Conservation (phyloP, 1,140 invertebrate species). For the Aphaenogaster rudis region DNA sequence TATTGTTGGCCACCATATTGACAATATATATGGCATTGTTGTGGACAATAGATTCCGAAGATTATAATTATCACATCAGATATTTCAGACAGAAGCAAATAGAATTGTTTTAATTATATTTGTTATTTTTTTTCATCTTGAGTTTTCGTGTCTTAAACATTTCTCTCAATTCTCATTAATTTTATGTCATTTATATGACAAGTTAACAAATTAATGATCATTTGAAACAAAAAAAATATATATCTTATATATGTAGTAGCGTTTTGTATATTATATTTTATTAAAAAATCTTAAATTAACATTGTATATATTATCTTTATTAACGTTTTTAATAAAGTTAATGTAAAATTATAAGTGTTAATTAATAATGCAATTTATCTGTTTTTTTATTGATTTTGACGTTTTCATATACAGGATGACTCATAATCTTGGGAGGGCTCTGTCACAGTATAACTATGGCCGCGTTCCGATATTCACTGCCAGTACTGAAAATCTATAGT, state of each 20-base stretch:
- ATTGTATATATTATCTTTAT: too few relatives aligned
- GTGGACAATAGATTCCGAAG: slow-evolving; percentile 86
- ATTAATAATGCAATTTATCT: too few relatives aligned
- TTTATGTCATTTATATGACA: neutral
- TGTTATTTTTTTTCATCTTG: neutral
- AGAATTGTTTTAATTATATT: slow-evolving; percentile 59
- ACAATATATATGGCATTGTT: slow-evolving; percentile 87
- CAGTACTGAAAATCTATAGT: too few relatives aligned
- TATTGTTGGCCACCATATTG: slow-evolving; percentile 85
- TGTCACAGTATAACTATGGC: too few relatives aligned
- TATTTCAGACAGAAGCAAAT: slow-evolving; percentile 78
- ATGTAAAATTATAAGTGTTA: too few relatives aligned
- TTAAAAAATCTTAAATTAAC: too few relatives aligned
- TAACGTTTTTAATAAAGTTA: too few relatives aligned
- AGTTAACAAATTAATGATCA: slow-evolving; percentile 13
- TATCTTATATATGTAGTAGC: neutral
- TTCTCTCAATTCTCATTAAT: neutral
- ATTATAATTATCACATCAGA: slow-evolving; percentile 86
- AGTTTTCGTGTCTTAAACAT: neutral
- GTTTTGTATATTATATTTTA: too few relatives aligned
- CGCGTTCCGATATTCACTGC: too few relatives aligned
- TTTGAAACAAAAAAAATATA: neutral
- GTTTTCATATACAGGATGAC: too few relatives aligned
- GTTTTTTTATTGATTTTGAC: too few relatives aligned
- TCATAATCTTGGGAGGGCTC: too few relatives aligned